These are phyloP conservation scores for Galeopsomyia nigrocyanea DNA, from an alignment of 2,888 invertebrate species.

Conservation along the genomic window DNA sequence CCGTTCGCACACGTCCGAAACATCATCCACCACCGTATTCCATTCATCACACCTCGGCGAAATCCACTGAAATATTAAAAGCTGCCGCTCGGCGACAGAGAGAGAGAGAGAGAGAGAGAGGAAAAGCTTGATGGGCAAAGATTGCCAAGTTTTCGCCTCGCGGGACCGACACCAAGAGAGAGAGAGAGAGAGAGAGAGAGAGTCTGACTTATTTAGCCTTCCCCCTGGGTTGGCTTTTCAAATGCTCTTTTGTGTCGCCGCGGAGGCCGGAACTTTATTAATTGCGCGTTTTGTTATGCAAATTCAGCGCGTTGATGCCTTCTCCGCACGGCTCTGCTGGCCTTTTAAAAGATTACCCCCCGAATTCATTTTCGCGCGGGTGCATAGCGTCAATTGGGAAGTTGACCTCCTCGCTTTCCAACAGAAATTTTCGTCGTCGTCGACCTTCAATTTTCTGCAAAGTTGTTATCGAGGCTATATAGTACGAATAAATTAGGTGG, in stretches of 20 bases:
- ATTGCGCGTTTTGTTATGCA: slow-evolving; percentile 68
- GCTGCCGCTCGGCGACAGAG: slow-evolving; percentile 29
- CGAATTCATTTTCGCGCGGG: slow-evolving; percentile 56
- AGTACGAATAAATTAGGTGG: too few relatives aligned
- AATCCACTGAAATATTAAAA: slow-evolving; percentile 51
- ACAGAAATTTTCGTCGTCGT: slow-evolving; percentile 24
- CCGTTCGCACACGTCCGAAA: too few relatives aligned
- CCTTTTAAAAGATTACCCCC: slow-evolving; percentile 62
- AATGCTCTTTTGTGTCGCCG: slow-evolving; percentile 63
- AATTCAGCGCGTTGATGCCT: slow-evolving; percentile 54
- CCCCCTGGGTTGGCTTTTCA: slow-evolving; percentile 40
- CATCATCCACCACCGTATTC: too few relatives aligned
- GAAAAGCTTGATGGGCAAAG: slow-evolving; percentile 48
- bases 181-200: too few relatives aligned
- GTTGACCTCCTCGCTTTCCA: slow-evolving; percentile 45
- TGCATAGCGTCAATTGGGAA: slow-evolving; percentile 54
- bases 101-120: neutral
- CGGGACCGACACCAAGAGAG: slow-evolving; percentile 61
- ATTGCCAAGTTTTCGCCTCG: slow-evolving; percentile 59
- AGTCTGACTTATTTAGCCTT: slow-evolving; percentile 63
- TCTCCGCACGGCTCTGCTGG: slow-evolving; percentile 17
- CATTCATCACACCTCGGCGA: slow-evolving; percentile 7
- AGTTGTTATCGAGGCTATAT: too few relatives aligned
- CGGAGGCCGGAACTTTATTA: slow-evolving; percentile 63
- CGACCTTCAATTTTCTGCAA: neutral